Evolutionary conservation across 2,797 vertebrate genomes (phyloP).

Genomic region (Siniperca obscura): DNA sequence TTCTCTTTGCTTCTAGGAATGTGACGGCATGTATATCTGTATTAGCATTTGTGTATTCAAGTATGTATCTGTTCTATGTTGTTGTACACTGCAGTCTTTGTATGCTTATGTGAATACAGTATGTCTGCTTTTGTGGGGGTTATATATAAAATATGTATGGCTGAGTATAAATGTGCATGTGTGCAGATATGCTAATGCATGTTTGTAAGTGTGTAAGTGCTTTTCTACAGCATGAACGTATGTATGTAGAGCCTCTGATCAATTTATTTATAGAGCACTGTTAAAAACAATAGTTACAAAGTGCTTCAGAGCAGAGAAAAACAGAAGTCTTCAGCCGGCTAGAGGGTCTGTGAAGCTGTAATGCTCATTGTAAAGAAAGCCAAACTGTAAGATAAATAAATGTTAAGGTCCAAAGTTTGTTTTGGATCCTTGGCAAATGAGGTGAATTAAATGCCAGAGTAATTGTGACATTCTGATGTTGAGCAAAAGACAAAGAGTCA

Average conservation of each 20-base stretch:
- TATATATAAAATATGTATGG: not conserved
- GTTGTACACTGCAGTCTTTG: not conserved
- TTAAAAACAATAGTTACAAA: not conserved
- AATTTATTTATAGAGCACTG: conserved; percentile 11
- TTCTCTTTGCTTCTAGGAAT: not conserved
- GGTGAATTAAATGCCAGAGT: not conserved
- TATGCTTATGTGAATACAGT: not conserved
- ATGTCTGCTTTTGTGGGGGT: not conserved
- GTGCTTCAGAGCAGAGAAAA: not conserved
- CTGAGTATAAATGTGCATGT: not conserved
- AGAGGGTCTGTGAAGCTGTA: not conserved
- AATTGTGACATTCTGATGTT: not conserved
- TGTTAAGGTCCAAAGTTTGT: not conserved
- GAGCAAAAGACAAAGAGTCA: too few relatives aligned
- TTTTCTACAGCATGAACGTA: not conserved
- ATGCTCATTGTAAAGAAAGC: not conserved
- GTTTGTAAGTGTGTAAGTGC: conserved; percentile 18
- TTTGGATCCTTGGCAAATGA: not conserved
- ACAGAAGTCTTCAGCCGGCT: not conserved
- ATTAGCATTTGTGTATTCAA: not conserved
- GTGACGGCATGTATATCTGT: not conserved
- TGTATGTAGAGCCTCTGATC: not conserved
- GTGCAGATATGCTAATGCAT: not conserved
- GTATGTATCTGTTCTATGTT: not conserved
- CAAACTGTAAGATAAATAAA: not conserved